Evolutionary conservation across 2,113 vertebrate genomes (phyloP), one percentile per base, ranked within the genome.

Genomic region (Oostethus manadensis): DNA sequence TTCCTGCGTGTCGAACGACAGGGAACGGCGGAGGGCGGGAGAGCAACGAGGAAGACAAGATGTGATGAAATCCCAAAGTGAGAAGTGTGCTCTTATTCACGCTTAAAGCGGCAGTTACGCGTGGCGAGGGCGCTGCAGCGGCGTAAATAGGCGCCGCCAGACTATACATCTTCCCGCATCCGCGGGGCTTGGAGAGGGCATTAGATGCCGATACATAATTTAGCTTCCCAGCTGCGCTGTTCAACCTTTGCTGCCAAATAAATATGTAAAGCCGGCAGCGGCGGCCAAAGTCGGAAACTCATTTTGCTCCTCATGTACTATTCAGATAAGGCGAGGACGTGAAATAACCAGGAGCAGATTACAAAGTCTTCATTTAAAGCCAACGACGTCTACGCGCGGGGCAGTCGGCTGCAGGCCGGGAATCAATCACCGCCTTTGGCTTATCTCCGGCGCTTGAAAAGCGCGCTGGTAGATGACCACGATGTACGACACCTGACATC

Each of bases 181-280:
- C 38, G 11, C 62, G 71, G 55, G 76, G 64, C 65, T 71, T 74
- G 43, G 63, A 86, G 73, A 59, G 63, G 53, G 63, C 54, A 57
- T 82, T 76, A 62, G 58, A 69, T 60, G 68, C 63, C 51, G 60
- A 82, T 74, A 73, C 54, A 84, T 84, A 73, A 86, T 88, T 88
- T 78, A 77, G 51, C 73, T 80, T 57, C 53, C 61, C 66, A 62
- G 62, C 64, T 74, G 65, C 29, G 68, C 73, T 73, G 68, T 73
- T 38, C 70, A 83, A 79, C 76, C 77, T 86, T 78, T 84, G 80
- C 68, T 60, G 76, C 77, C 58, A 71, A 84, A 86, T 83, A 78
- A 85, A 84, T 73, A 82, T 72, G 73, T 76, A 84, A 81, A 84
- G 46, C 68, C 38, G 21, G 60, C 10, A 15, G 67, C 58, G 49